Evolutionary conservation across 23 tunicate species (phyloP), one percentile per base, ranked within the genome.

Genomic region (Phallusia fumigata): DNA sequence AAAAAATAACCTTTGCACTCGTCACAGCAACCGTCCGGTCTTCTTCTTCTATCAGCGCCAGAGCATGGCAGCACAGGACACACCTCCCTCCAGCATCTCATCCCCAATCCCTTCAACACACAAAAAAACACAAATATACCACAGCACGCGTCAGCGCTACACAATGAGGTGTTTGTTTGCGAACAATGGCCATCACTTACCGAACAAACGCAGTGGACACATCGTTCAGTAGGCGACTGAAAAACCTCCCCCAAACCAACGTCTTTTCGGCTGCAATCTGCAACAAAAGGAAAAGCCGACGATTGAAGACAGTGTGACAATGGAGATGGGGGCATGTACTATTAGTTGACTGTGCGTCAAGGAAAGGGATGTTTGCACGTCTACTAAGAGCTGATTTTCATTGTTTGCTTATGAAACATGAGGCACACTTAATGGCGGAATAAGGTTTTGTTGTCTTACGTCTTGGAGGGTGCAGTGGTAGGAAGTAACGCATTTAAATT

Each of bases 51-150:
- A 3, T 76, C 64, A 13, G 53, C 72, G 26, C 53, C 31, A 47
- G 76, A 81, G 34, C 97, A 92, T 19, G 90, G 84, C 78, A 84
- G 79, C 11, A 92, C 97, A 18, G 97, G 97, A 79, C 97, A 92
- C n/a, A 76, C 77, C 64, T 81, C 76, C 33, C 52, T 81, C 74
- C 85, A 53, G 28, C 69, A 58, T 22, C 69, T 58, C 16, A 58
- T 58, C 5, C 69, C 69, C 28, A 21, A 22, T 22, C 69, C 69
- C 69, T 58, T 22, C 69, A 40, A 40, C 8, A 40, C 8, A 40
- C 10, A 40, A 40, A 40, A 40, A 40, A 40, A 40, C 47, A 40
- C 47, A 40, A 40, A 40, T 40, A 58, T 58, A 22, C 28, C 69
- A 2, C 69, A 22, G 28, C 69, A 58, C 69, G 69, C 69, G 28